These are phyloP conservation scores for Clarias pachynema DNA, from an alignment of 2,797 vertebrate genomes.

Conservation along the genomic window DNA sequence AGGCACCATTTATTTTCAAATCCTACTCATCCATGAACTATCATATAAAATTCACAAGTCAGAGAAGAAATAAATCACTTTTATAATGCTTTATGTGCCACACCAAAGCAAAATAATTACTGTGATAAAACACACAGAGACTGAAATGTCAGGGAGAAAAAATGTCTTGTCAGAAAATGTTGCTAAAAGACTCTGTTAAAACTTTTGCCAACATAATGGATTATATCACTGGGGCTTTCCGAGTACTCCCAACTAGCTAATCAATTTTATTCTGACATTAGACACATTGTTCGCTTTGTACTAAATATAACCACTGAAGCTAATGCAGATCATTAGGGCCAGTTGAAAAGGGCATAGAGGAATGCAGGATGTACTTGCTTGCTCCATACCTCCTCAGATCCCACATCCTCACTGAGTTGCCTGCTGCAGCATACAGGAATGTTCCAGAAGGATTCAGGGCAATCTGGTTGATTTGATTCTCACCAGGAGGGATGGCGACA, in stretches of 20 bases:
- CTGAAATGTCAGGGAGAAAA: neutral
- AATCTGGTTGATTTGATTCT: slow-evolving; percentile 96
- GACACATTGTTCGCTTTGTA: no score
- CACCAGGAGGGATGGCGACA: slow-evolving; percentile 88
- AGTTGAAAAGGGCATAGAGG: neutral
- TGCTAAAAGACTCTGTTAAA: neutral
- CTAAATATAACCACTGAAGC: neutral
- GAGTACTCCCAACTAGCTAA: neutral
- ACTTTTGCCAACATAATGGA: slow-evolving; percentile 1
- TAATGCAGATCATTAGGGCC: neutral
- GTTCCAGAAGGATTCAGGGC: slow-evolving; percentile 88
- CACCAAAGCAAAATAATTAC: slow-evolving; percentile 1
- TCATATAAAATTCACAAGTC: neutral
- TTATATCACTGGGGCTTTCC: neutral
- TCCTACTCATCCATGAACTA: neutral
- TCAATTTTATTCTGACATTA: neutral
- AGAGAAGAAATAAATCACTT: neutral
- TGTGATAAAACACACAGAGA: neutral
- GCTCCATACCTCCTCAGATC: slow-evolving; percentile 89
- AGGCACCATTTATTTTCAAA: neutral
- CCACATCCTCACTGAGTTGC: slow-evolving; percentile 96
- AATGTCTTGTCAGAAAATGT: neutral
- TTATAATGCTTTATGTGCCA: neutral
- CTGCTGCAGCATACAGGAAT: slow-evolving; percentile 92
- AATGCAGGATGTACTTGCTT: neutral